phyloP scores from a whole-genome alignment of 2,113 vertebrate species.

The Siniperca chuatsi region DNA sequence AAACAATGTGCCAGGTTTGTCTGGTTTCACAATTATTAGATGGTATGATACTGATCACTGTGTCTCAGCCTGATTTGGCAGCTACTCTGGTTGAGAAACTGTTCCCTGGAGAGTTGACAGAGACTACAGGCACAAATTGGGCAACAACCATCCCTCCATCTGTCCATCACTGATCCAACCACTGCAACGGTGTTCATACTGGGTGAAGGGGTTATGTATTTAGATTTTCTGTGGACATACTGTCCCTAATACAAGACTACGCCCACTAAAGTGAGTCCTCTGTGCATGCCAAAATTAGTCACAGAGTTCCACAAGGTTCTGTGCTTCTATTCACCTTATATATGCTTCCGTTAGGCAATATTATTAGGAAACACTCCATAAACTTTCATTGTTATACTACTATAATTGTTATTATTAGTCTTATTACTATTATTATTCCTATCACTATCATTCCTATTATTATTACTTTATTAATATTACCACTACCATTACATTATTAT shows the following conservation, averaged over 20 bases:
- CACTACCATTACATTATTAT: too few species aligned
- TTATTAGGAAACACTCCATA: too few species aligned
- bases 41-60: constrained; percentile 23
- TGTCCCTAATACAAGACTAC: neutral
- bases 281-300: too few species aligned
- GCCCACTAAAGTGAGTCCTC: too few species aligned
- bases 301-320: too few species aligned
- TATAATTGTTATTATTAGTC: too few species aligned
- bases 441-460: too few species aligned
- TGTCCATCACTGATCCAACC: neutral
- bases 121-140: constrained; percentile 27
- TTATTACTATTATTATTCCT: too few species aligned
- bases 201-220: neutral
- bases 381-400: too few species aligned
- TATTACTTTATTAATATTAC: too few species aligned
- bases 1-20: neutral
- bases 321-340: too few species aligned
- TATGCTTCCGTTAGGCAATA: too few species aligned
- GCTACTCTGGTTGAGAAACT: constrained; percentile 43
- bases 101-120: constrained; percentile 22
- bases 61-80: neutral
- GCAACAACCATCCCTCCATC: constrained; percentile 11
- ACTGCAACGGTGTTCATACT: neutral
- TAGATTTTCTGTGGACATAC: neutral
- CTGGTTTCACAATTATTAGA: constrained; percentile 32